Evolutionary conservation across 2,888 invertebrate genomes (phyloP).

Genomic region (Plebejus melissa): DNA sequence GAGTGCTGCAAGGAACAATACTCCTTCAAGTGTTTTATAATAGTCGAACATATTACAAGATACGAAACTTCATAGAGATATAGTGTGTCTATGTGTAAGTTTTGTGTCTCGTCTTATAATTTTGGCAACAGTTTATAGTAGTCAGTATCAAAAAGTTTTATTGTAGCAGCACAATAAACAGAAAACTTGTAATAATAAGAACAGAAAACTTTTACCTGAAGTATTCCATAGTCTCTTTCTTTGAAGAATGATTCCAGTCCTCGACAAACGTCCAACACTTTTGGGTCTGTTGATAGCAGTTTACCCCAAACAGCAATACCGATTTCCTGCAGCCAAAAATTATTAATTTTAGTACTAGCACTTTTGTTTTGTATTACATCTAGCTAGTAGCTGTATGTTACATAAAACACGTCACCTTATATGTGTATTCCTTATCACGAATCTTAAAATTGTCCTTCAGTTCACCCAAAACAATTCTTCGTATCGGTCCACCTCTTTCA

Average conservation of each 20-base stretch:
- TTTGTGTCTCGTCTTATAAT: no score
- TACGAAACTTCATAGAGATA: no score
- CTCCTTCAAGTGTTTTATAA: no score
- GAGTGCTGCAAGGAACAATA: background rate
- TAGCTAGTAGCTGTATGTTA: background rate
- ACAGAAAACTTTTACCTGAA: constrained; percentile 49
- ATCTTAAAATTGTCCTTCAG: constrained; percentile 60
- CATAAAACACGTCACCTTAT: constrained; percentile 48
- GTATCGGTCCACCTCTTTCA: constrained; percentile 61
- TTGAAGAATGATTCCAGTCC: constrained; percentile 65
- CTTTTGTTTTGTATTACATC: no score
- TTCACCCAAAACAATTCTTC: constrained; percentile 63
- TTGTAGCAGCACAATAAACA: no score
- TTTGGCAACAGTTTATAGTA: no score
- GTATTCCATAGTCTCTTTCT: constrained; percentile 59
- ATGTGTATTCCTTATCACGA: constrained; percentile 56
- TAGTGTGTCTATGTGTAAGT: no score
- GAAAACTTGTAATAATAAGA: no score
- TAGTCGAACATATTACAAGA: no score
- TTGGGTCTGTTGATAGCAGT: constrained; percentile 54
- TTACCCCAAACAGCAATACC: constrained; percentile 72
- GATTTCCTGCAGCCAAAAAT: constrained; percentile 45
- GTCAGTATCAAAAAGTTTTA: no score
- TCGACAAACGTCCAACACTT: constrained; percentile 63
- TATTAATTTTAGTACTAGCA: no score